These are phyloP conservation scores for Pseudorhiza aurosa DNA, from an alignment of 30 jellyfish, hydroid and myxozoan genomes.

Conservation along the genomic window DNA sequence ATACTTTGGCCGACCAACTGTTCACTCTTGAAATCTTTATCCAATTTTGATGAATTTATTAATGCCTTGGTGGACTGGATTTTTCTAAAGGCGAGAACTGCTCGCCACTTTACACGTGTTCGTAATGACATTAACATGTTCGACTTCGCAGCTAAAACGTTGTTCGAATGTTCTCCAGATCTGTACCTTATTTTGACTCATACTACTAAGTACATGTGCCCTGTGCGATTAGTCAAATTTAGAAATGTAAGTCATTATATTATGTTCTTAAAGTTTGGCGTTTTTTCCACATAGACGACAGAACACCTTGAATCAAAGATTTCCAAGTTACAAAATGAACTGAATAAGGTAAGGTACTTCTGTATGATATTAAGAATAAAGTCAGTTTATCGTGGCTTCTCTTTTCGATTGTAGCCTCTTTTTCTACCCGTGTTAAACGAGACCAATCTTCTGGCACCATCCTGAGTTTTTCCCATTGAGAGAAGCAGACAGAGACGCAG, in stretches of 20 bases:
- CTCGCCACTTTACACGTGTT: no score
- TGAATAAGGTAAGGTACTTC: conserved; percentile 64
- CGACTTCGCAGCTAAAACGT: background rate
- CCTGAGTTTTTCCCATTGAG: no score
- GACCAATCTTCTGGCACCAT: no score
- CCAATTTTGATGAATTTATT: no score
- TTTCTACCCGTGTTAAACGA: no score
- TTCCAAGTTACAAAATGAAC: conserved; percentile 68
- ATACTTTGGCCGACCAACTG: no score
- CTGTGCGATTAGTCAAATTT: background rate
- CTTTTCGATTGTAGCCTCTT: no score
- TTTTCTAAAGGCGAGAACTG: no score
- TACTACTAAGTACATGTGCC: background rate
- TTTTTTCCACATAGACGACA: conserved; percentile 60
- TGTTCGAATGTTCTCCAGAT: background rate
- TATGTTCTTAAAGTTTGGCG: background rate
- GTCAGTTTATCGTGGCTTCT: no score
- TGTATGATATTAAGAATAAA: background rate
- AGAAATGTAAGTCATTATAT: background rate
- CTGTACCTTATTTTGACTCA: background rate
- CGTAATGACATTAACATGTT: background rate
- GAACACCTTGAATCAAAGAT: conserved; percentile 76
- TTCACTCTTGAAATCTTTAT: no score
- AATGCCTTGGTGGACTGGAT: no score
- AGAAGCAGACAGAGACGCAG: no score